A percentile compares a stretch with the other conserved stretches of the same genome.
phyloP scores from a whole-genome alignment of 2,888 invertebrate species.

The Disparrhopalites patrizii region DNA sequence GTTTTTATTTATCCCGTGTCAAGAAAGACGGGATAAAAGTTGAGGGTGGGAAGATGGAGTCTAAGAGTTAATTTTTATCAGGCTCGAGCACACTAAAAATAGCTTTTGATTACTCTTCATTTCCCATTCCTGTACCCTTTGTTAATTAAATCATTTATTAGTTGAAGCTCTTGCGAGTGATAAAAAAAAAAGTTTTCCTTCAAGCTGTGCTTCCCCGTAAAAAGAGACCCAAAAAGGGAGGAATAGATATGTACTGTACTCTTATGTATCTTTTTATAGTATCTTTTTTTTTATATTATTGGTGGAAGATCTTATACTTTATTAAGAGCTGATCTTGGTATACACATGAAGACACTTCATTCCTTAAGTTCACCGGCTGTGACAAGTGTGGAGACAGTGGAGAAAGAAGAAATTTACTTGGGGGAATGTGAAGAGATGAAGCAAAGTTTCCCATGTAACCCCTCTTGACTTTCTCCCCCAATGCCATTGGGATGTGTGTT shows the following conservation, averaged over 20 bases:
- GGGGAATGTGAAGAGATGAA: neutral
- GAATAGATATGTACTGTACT: too few species aligned
- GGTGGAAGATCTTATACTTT: too few species aligned
- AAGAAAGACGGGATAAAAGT: neutral
- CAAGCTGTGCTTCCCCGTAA: too few species aligned
- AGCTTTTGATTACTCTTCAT: conserved; percentile 11
- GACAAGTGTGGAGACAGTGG: conserved; percentile 1
- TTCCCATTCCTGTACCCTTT: neutral
- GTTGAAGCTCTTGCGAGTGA: neutral
- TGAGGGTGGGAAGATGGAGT: neutral
- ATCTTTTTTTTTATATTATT: too few species aligned
- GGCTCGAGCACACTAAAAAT: conserved; percentile 10
- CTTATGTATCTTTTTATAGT: too few species aligned
- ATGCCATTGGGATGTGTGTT: too few species aligned
- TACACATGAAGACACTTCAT: too few species aligned
- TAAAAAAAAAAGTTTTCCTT: too few species aligned
- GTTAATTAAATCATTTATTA: conserved; percentile 24
- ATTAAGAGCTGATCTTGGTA: too few species aligned
- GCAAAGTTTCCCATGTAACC: neutral
- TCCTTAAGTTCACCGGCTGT: too few species aligned
- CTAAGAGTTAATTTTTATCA: neutral
- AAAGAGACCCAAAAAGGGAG: neutral
- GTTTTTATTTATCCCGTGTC: neutral
- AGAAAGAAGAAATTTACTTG: conserved; percentile 1
- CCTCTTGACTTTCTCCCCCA: too few species aligned